Conservation (phyloP, 2,113 vertebrate species). For the Burhinus oedicnemus region DNA sequence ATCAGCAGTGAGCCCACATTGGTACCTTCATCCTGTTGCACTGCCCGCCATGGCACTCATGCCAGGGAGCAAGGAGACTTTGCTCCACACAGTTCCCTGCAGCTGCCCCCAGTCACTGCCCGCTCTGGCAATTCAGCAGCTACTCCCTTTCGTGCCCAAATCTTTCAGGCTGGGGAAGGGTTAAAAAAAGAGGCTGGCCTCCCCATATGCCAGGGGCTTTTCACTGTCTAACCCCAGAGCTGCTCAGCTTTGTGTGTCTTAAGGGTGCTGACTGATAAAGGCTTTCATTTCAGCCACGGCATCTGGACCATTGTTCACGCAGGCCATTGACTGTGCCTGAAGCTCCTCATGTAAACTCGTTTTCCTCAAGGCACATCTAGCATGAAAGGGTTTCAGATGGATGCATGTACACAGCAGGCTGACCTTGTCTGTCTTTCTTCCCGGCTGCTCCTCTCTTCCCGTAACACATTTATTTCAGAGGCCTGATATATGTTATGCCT, state of each 20-base stretch:
- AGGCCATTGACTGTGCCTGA: not conserved
- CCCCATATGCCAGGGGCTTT: not conserved
- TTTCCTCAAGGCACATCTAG: not conserved
- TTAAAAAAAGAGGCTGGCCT: not conserved
- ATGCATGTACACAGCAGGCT: not conserved
- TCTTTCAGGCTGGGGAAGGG: not conserved
- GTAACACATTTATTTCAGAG: not conserved
- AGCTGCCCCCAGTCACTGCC: rapidly evolving
- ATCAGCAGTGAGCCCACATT: not conserved
- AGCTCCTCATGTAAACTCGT: not conserved
- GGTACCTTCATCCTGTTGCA: not conserved
- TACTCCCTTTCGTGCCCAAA: not conserved
- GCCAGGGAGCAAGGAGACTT: not conserved
- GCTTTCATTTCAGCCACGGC: not conserved
- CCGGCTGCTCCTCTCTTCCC: not conserved
- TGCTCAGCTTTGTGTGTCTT: not conserved
- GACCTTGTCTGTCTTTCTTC: not conserved
- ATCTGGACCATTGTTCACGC: not conserved
- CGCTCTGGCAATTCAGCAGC: not conserved
- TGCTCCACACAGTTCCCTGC: not conserved
- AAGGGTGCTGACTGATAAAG: not conserved
- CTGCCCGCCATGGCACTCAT: rapidly evolving
- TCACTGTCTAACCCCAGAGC: not conserved
- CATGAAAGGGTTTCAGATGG: not conserved
- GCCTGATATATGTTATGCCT: not conserved